Percentiles rank a stretch among this genome's conserved stretches.
Conservation (phyloP, 1,140 invertebrate genomes). For the Papilio glaucus region DNA sequence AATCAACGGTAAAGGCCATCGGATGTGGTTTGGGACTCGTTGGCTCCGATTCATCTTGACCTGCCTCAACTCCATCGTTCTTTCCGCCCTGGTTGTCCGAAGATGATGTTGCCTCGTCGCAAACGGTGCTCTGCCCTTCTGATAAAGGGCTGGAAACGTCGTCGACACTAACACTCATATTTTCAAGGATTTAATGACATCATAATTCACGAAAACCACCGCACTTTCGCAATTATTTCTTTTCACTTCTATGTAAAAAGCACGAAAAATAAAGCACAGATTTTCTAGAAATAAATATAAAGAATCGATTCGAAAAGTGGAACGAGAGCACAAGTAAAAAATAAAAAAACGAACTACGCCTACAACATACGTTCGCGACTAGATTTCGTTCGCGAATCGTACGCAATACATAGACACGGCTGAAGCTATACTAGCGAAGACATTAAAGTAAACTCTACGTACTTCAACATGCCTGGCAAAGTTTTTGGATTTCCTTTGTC, state of each 20-base stretch:
- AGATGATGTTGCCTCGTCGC: slow-evolving; percentile 59
- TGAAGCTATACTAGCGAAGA: slow-evolving; percentile 40
- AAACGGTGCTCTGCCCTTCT: slow-evolving; percentile 65
- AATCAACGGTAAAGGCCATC: slow-evolving; percentile 88
- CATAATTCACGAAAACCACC: slow-evolving; percentile 74
- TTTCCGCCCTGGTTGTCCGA: slow-evolving; percentile 57
- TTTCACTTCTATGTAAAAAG: slow-evolving; percentile 44
- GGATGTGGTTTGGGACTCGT: slow-evolving; percentile 73
- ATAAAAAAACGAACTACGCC: slow-evolving; percentile 66
- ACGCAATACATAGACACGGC: slow-evolving; percentile 38
- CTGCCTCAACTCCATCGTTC: slow-evolving; percentile 63
- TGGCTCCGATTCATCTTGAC: slow-evolving; percentile 65
- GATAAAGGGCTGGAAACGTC: slow-evolving; percentile 76
- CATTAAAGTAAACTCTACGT: slow-evolving; percentile 61
- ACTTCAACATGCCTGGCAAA: slow-evolving; percentile 46
- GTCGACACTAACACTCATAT: slow-evolving; percentile 81
- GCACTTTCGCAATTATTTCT: slow-evolving; percentile 45
- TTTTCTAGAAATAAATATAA: slow-evolving; percentile 59
- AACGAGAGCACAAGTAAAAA: slow-evolving; percentile 75
- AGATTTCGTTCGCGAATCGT: slow-evolving; percentile 41
- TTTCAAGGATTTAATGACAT: slow-evolving; percentile 82
- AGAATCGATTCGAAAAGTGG: slow-evolving; percentile 74
- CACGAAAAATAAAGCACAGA: slow-evolving; percentile 53
- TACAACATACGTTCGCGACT: slow-evolving; percentile 68
- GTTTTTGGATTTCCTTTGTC: slow-evolving; percentile 51